Percentiles rank a stretch among this genome's conserved stretches.
Evolutionary conservation across 2,113 vertebrate species (phyloP).

Genomic region (Balaenoptera acutorostrata): DNA sequence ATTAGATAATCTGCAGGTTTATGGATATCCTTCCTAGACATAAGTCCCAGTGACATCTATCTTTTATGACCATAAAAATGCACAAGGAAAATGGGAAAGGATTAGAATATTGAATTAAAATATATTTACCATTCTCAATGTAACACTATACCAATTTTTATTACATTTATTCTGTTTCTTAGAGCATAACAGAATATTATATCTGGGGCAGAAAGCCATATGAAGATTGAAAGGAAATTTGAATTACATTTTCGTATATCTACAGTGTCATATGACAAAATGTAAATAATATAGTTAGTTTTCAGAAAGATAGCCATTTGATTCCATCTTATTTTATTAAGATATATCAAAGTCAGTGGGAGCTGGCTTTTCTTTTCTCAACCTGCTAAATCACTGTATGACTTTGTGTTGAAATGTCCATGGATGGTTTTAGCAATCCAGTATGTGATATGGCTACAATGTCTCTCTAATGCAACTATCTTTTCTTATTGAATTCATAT

Average conservation of each 20-base stretch:
- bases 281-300: conserved; percentile 53
- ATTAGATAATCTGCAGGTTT: background rate
- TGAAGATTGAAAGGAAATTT: conserved; percentile 47
- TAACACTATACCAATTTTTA: background rate
- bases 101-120: conserved; percentile 41
- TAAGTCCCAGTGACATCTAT: background rate
- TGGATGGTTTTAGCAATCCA: background rate
- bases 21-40: background rate
- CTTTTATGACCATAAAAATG: conserved; percentile 27
- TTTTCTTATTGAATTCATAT: conserved; percentile 39
- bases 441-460: background rate
- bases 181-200: background rate
- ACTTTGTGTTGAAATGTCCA: conserved; percentile 10
- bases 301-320: conserved; percentile 42
- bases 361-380: conserved; percentile 19
- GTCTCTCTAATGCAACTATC: background rate
- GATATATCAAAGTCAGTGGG: background rate
- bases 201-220: conserved; percentile 11
- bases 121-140: background rate
- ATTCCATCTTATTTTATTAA: conserved; percentile 50
- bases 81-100: background rate
- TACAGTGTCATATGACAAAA: conserved; percentile 50
- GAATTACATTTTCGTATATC: conserved; percentile 48
- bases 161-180: conserved; percentile 29
- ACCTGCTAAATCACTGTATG: conserved; percentile 17